Evolutionary conservation across 2,888 invertebrate species (phyloP).

Genomic region (Osedax frankpressi): DNA sequence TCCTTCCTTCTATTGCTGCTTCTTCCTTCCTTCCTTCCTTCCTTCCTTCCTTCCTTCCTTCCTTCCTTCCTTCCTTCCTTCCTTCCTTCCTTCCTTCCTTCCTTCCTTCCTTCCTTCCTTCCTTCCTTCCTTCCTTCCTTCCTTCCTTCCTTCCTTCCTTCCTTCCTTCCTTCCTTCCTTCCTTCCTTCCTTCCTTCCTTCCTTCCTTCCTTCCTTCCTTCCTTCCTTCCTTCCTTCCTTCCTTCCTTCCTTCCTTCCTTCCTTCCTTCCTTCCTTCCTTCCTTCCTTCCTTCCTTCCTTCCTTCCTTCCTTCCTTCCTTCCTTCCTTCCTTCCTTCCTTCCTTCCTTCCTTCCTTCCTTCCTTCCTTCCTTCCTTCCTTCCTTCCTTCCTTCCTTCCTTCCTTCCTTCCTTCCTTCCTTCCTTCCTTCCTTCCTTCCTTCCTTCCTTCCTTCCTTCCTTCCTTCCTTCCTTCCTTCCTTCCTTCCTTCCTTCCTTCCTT

Average conservation of each 20-base stretch:
- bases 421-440: no score
- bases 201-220: conserved; percentile 20
- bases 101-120: conserved; percentile 15
- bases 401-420: no score
- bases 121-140: conserved; percentile 2
- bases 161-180: conserved; percentile 15
- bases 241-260: conserved; percentile 26
- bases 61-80: neutral
- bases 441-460: no score
- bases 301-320: neutral
- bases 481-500: no score
- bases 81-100: conserved; percentile 5
- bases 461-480: no score
- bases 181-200: conserved; percentile 19
- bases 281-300: neutral
- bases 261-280: conserved; percentile 25
- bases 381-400: conserved; percentile 1
- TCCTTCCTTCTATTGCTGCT: no score
- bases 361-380: conserved; percentile 1
- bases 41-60: conserved; percentile 14
- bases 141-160: conserved; percentile 6
- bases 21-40: conserved; percentile 17
- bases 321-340: neutral
- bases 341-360: conserved; percentile 1
- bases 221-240: conserved; percentile 15